These are phyloP conservation scores for Eupeodes corollae DNA, from an alignment of 1,140 invertebrate species.

Conservation along the genomic window DNA sequence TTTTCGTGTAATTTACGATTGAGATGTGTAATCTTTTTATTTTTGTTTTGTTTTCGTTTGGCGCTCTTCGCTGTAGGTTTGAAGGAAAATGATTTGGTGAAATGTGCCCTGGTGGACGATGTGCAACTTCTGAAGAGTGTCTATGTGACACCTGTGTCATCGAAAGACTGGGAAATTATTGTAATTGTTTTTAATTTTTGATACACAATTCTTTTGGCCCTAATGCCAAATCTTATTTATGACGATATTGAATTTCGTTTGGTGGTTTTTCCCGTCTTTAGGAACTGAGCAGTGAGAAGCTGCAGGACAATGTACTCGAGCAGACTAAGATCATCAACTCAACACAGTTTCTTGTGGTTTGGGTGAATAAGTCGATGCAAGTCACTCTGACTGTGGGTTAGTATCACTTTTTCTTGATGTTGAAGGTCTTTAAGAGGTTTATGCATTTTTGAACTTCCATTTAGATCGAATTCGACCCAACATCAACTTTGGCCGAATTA, in stretches of 20 bases:
- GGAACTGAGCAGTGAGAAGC: conserved; percentile 40
- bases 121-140: conserved; percentile 27
- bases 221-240: conserved; percentile 17
- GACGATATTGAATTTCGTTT: conserved; percentile 29
- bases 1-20: background rate
- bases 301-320: conserved; percentile 39
- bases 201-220: conserved; percentile 1
- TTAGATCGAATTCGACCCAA: conserved; percentile 31
- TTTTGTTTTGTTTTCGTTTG: conserved; percentile 2
- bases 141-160: conserved; percentile 31
- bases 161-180: conserved; percentile 38
- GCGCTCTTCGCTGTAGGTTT: conserved; percentile 20
- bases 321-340: conserved; percentile 40
- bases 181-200: conserved; percentile 28
- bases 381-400: conserved; percentile 41
- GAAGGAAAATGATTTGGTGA: conserved; percentile 33
- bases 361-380: conserved; percentile 40
- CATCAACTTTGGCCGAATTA: conserved; percentile 26
- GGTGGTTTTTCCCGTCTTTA: conserved; percentile 12
- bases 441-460: too few relatives aligned
- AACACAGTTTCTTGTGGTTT: conserved; percentile 40
- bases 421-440: too few relatives aligned
- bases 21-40: background rate
- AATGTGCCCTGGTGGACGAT: conserved; percentile 32
- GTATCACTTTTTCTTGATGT: too few relatives aligned